Base-by-base conservation (phyloP, 2,113 vertebrate species). In the Brevimyrus niger region DNA sequence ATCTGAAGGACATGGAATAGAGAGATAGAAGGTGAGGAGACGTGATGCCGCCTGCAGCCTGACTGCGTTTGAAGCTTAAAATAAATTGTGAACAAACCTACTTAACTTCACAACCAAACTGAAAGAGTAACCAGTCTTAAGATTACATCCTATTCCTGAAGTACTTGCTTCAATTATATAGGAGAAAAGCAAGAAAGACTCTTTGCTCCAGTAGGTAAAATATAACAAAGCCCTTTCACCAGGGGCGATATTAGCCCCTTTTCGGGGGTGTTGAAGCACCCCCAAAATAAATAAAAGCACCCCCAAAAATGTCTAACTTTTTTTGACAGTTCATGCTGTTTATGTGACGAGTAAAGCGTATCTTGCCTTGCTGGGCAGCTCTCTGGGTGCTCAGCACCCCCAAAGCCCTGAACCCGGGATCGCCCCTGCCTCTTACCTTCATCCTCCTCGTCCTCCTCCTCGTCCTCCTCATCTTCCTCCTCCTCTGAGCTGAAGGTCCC, bases 401-500 rank as follows among this genome's bases (percentile, higher is more conserved):
- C n/a, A n/a, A n/a, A n/a, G n/a, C n/a, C n/a, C n/a, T n/a, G n/a
- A n/a, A n/a, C n/a, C n/a, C n/a, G n/a, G n/a, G n/a, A n/a, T n/a
- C n/a, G n/a, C n/a, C n/a, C n/a, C n/a, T n/a, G n/a, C n/a, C n/a
- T 7, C 53, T n/a, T 89, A 95, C 95, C 96, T 91, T 96, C 96
- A 48, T 97, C 98, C 76, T 99, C 98, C 9, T 99, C 98, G 0
- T 99, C 98, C 2, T 99, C 98, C 0, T 99, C 98, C 0, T 99
- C 98, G 0, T 99, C 98, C 0, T 99, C 98, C 0, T 99, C 98
- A 76, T 99, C 98, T 0, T 99, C 98, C 0, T 99, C 98, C 84
- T 99, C 98, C 2, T 99, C 98, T 0, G 98, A 99, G 95, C 98
- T 99, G 95, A 99, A 99, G 91, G 98, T 99, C 50, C 98, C 98